Evolutionary conservation across 1,140 invertebrate genomes (phyloP), one percentile per base, ranked within the genome.

Genomic region (Laodelphax striatellus): DNA sequence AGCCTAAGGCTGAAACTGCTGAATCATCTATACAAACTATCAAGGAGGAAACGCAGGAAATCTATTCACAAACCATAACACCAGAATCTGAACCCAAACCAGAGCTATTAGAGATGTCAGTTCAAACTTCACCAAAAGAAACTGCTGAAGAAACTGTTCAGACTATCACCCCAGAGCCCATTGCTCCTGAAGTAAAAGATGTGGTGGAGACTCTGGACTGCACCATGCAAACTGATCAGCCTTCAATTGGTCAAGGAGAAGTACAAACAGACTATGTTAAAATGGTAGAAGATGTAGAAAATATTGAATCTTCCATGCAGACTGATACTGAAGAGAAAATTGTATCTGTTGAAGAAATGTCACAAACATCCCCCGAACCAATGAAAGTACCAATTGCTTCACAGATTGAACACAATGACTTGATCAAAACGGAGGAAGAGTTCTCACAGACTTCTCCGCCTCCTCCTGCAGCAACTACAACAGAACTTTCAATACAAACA

Each of bases 401-500:
- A 34, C 75, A 78, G 63, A 74, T 76, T 16, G 58, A 70, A 55
- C 60, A 69, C 2, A 68, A 70, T 62, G 75, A 77, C 60, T 72
- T 77, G 55, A 59, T 57, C 16, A 55, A 57, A 54, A 71, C 71
- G 14, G 75, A 74, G 67, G 73, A 76, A 62, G 76, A 59, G 22
- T 58, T 46, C 38, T 42, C 43, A 19, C 61, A 62, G 54, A 62
- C 61, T 14, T 38, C 31, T 58, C 65, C n/a, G n/a, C n/a, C 68
- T 56, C 54, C 50, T 0, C 66, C 65, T 1, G 58, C 61, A 6
- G 44, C 60, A 24, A 44, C 50, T 52, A 52, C 60, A 28, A 70
- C 55, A 4, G 68, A 73, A 6, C 64, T 62, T 17, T 71, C 65
- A 3, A 59, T 70, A 13, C 72, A 74, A 56, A 69, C 67, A 38